Conservation (phyloP, 2,888 invertebrate genomes). For the Tenthredo mesomela region DNA sequence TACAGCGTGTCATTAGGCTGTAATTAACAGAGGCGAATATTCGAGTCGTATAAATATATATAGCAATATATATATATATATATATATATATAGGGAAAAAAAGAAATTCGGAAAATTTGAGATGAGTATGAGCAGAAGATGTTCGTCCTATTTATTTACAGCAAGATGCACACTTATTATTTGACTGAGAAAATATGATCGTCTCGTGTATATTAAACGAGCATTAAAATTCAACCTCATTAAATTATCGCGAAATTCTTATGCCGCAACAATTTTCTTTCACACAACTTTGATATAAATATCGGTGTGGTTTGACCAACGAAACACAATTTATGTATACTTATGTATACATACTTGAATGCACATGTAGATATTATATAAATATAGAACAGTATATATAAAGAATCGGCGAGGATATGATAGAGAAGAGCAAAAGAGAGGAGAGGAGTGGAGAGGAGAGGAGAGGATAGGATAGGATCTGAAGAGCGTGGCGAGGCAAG, state of each 20-base stretch:
- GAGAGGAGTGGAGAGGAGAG: neutral
- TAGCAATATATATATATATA: no score
- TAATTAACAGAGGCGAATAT: neutral
- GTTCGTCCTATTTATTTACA: neutral
- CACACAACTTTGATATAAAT: neutral
- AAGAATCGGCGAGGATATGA: neutral
- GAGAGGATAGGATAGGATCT: neutral
- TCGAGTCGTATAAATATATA: neutral
- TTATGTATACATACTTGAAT: no score
- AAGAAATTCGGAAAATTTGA: neutral
- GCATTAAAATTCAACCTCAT: neutral
- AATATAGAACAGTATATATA: neutral
- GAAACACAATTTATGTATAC: no score
- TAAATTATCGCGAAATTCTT: neutral
- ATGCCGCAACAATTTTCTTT: neutral
- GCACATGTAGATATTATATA: neutral
- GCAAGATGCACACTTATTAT: neutral
- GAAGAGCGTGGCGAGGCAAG: slow-evolving; percentile 8
- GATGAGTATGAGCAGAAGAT: no score
- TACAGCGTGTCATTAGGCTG: slow-evolving; percentile 27
- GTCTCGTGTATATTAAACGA: neutral
- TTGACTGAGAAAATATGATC: neutral
- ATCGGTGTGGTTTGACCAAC: neutral
- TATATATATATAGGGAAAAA: no score
- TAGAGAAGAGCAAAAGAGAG: neutral